Evolutionary conservation across 2,113 vertebrate genomes (phyloP).

Genomic region (Coryphaenoides rupestris): DNA sequence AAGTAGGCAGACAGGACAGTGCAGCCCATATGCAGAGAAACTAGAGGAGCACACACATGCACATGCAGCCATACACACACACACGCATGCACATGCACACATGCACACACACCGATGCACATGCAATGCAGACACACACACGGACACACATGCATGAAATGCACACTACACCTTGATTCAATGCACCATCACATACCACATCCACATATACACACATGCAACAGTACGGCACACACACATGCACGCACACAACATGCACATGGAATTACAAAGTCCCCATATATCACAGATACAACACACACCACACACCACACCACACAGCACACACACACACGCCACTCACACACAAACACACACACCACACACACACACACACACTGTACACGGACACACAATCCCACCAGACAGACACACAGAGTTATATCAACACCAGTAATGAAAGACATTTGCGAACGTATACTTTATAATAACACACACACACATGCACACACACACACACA

Average conservation of each 20-base stretch:
- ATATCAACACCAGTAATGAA: too few relatives aligned
- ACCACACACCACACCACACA: neutral
- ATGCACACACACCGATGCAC: neutral
- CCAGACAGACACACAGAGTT: too few relatives aligned
- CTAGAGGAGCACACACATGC: slow-evolving; percentile 23
- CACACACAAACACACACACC: neutral
- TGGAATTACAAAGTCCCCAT: neutral
- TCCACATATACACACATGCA: too few relatives aligned
- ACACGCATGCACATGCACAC: neutral
- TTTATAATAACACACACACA: neutral
- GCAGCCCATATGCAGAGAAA: slow-evolving; percentile 30
- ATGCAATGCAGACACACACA: neutral
- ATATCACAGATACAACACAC: neutral
- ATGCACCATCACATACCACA: too few relatives aligned
- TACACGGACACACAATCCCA: neutral
- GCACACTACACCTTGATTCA: too few relatives aligned
- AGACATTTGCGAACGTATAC: too few relatives aligned
- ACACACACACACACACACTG: too few relatives aligned
- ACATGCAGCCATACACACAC: neutral
- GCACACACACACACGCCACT: too few relatives aligned
- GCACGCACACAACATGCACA: neutral
- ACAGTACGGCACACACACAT: too few relatives aligned
- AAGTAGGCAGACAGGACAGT: slow-evolving; percentile 47
- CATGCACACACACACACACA: neutral
- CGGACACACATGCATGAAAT: too few relatives aligned